Evolutionary conservation across 2,797 vertebrate genomes (phyloP), one percentile per base, ranked within the genome.

Genomic region (Argya squamiceps): DNA sequence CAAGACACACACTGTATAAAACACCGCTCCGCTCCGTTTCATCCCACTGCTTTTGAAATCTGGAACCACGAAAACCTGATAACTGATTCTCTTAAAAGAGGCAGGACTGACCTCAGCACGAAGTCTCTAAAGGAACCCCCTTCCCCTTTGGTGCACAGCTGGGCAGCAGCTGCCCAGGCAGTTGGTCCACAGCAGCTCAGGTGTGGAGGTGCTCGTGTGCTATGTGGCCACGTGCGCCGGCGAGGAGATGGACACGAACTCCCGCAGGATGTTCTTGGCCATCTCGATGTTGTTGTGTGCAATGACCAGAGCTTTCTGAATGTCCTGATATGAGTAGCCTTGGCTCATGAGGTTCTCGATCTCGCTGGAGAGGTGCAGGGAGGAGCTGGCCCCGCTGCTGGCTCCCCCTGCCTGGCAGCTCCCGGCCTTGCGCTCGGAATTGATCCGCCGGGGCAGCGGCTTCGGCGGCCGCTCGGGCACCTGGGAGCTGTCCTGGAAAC

Each of bases 261-360:
- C 99, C 23, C 99, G 99, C 17, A 99, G 98, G 91, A 99, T 99
- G 70, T 99, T 99, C 98, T 99, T 99, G 97, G 99, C 99, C 99
- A 99, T 99, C 97, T 99, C 99, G 6, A 99, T 98, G 98, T 99
- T 99, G 98, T 99, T 99, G 97, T 99, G 99, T 97, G 99, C 99
- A 89, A 99, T 99, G 98, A 99, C 97, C 98, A 99, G 98, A 32
- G 99, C 99, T 97, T 99, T 99, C 98, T 99, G 99, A 96, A 99
- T 99, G 98, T 99, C 99, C 98, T 99, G 99, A 97, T 99, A 98
- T 65, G 99, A 99, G 98, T 99, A 99, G 69, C 99, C 99, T 98
- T 99, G 99, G 98, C 98, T 99, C 99, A 99, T 97, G 86, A 99
- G 99, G 89, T 97, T 98, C 97, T 99, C 99, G 0, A 99, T 99